These are phyloP conservation scores for Isoperla grammatica DNA, from an alignment of 2,888 invertebrate genomes.

Conservation along the genomic window DNA sequence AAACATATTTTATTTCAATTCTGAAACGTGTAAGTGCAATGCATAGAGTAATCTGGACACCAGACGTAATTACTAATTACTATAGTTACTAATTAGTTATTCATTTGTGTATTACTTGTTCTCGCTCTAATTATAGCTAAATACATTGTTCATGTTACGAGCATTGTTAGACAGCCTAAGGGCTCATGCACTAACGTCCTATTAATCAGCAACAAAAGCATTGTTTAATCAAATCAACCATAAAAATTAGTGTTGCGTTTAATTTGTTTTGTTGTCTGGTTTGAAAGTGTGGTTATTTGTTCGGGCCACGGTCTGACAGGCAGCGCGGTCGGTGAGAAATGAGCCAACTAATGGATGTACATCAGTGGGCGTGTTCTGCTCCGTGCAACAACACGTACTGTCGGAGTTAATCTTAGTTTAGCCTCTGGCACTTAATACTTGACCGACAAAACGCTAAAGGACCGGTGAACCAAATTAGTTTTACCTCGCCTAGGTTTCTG, in stretches of 20 bases:
- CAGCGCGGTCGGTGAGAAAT: constrained; percentile 3
- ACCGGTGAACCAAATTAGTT: constrained; percentile 10
- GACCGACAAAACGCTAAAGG: constrained; percentile 10
- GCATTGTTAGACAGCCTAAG: background rate
- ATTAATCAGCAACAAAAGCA: background rate
- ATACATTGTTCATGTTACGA: too few species aligned
- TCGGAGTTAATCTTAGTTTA: constrained; percentile 13
- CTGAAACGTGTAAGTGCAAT: too few species aligned
- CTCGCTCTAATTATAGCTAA: too few species aligned
- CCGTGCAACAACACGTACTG: background rate
- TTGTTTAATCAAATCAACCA: background rate
- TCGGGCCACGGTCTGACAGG: background rate
- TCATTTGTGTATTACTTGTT: too few species aligned
- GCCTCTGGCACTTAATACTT: constrained; percentile 14
- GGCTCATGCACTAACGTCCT: background rate
- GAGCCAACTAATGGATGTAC: constrained; percentile 12
- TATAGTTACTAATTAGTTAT: too few species aligned
- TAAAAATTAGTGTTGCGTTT: too few species aligned
- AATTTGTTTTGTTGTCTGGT: too few species aligned
- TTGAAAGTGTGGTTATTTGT: constrained; percentile 1
- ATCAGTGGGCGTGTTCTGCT: background rate
- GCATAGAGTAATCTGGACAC: too few species aligned
- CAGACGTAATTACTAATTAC: too few species aligned
- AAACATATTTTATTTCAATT: too few species aligned
- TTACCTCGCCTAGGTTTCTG: constrained; percentile 5